Evolutionary conservation across 2,797 vertebrate genomes (phyloP).

Genomic region (Allobates femoralis): DNA sequence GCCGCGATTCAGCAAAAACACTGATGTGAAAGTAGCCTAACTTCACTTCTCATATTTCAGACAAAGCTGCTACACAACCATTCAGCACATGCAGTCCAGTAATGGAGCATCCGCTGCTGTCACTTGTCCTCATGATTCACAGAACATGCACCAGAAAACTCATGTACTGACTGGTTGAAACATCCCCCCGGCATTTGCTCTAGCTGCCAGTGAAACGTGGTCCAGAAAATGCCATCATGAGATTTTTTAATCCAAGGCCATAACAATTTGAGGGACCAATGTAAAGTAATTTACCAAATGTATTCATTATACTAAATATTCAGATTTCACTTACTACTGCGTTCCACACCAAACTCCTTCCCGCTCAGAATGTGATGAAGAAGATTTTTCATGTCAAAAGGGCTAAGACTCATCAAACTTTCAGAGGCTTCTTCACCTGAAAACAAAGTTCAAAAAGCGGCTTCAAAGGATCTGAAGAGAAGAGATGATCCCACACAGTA

Average conservation of each 20-base stretch:
- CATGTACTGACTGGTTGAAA: not conserved
- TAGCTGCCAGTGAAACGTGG: not conserved
- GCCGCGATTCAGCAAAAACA: no score
- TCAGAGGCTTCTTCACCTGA: slow-evolving; percentile 97
- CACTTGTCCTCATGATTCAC: not conserved
- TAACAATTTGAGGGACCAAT: no score
- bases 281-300: not conserved
- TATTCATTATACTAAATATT: not conserved
- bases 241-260: not conserved
- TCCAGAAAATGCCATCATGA: no score
- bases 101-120: no score
- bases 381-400: slow-evolving; percentile 95
- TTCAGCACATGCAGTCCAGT: not conserved
- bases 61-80: no score
- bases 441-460: slow-evolving; percentile 28
- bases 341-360: slow-evolving; percentile 97
- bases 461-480: not conserved
- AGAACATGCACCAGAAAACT: not conserved
- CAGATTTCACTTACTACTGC: slow-evolving; percentile 93
- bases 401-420: slow-evolving; percentile 97
- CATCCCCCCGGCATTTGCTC: not conserved
- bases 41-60: not conserved
- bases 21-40: no score
- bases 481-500: not conserved
- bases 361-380: slow-evolving; percentile 98